Conservation (phyloP, 2,888 invertebrate species). For the Drosophila ustulata region DNA sequence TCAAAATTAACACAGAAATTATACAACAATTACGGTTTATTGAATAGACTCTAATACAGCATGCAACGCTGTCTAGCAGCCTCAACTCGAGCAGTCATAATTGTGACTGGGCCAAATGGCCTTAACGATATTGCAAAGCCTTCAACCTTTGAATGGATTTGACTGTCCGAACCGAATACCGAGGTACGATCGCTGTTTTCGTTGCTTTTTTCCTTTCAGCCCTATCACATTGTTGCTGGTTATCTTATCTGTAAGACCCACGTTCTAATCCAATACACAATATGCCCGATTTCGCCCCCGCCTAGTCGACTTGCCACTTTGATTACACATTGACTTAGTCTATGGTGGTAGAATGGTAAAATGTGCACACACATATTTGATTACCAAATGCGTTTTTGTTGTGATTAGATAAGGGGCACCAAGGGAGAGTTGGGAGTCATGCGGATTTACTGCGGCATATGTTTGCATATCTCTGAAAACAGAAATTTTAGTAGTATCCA, state of each 20-base stretch:
- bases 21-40: no score
- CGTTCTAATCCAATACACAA: constrained; percentile 51
- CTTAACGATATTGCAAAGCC: constrained; percentile 2
- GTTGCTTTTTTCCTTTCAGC: not conserved
- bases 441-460: constrained; percentile 55
- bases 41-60: not conserved
- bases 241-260: constrained; percentile 46
- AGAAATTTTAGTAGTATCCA: constrained; percentile 11
- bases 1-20: no score
- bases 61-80: not conserved
- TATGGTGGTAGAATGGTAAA: constrained; percentile 21
- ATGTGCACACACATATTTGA: constrained; percentile 45
- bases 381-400: constrained; percentile 61
- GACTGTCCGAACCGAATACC: constrained; percentile 24
- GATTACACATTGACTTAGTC: constrained; percentile 40
- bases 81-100: not conserved
- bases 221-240: not conserved
- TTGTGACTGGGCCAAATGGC: constrained; percentile 3
- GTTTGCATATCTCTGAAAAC: constrained; percentile 47
- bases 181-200: not conserved
- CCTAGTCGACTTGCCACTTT: not conserved
- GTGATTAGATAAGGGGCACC: constrained; percentile 59
- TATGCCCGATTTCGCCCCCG: constrained; percentile 21
- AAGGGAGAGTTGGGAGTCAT: not conserved
- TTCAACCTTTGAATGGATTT: constrained; percentile 34